phyloP scores from a whole-genome alignment of 2,113 vertebrate genomes.

The Bubo bubo region DNA sequence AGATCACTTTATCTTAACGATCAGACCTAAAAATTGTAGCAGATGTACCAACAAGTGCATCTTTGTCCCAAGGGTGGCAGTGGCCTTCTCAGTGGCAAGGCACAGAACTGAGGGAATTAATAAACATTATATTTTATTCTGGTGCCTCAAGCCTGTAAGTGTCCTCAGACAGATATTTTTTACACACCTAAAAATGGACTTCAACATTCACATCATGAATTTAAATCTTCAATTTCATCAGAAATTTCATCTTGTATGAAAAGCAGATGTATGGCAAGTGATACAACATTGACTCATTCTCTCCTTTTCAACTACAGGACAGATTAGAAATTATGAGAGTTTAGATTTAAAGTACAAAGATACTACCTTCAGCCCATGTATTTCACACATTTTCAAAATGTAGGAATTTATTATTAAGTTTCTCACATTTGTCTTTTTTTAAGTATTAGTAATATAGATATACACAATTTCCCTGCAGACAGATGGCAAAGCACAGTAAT shows the following conservation, averaged over 20 bases:
- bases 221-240: not conserved
- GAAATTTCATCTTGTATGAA: not conserved
- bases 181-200: not conserved
- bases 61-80: not conserved
- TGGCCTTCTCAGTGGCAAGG: not conserved
- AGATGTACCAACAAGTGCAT: not conserved
- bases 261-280: not conserved
- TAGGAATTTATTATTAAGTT: not conserved
- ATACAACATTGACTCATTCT: not conserved
- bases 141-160: not conserved
- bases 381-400: conserved; percentile 1
- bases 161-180: not conserved
- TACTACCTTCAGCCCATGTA: not conserved
- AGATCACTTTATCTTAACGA: not conserved
- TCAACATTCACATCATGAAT: not conserved
- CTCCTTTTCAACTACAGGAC: not conserved
- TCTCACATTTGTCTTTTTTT: not conserved
- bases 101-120: not conserved
- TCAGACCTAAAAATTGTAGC: not conserved
- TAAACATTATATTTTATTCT: not conserved
- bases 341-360: not conserved
- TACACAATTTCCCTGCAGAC: not conserved
- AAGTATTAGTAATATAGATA: not conserved
- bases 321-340: not conserved
- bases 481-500: not conserved